Conservation (phyloP, 2,113 vertebrate species). For the Muscicapa adusta region DNA sequence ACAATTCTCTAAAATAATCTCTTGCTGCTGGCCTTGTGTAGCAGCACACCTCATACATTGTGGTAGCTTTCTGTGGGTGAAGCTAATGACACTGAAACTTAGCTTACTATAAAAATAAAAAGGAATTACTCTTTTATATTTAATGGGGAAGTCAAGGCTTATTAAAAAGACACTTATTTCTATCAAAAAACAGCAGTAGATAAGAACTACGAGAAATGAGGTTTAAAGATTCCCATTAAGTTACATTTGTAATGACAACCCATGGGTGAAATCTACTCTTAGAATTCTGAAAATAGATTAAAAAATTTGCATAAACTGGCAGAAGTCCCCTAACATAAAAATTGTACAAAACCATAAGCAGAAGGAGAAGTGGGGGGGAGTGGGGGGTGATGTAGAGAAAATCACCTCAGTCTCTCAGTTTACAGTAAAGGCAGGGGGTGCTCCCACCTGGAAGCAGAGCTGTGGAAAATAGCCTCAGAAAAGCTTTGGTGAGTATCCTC, state of each 20-base stretch:
- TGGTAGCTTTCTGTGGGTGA: neutral
- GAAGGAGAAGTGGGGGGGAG: neutral
- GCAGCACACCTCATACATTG: neutral
- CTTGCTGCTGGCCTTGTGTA: neutral
- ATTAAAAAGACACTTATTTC: neutral
- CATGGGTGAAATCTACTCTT: neutral
- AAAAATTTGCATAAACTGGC: neutral
- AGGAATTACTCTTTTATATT: neutral
- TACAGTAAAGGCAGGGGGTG: neutral
- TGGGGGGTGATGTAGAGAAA: neutral
- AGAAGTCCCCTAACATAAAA: neutral
- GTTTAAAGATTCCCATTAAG: neutral
- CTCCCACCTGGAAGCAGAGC: neutral
- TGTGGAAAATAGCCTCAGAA: neutral
- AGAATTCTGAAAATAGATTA: neutral
- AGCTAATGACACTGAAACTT: neutral
- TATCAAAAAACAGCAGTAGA: neutral
- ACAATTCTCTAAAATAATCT: neutral
- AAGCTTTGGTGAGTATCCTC: neutral
- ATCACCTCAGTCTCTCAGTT: neutral
- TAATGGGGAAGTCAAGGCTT: neutral
- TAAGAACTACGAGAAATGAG: neutral
- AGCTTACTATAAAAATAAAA: neutral
- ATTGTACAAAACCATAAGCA: neutral
- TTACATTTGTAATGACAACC: neutral